phyloP scores from a whole-genome alignment of 2,888 invertebrate species.

The Meliscaeva auricollis region DNA sequence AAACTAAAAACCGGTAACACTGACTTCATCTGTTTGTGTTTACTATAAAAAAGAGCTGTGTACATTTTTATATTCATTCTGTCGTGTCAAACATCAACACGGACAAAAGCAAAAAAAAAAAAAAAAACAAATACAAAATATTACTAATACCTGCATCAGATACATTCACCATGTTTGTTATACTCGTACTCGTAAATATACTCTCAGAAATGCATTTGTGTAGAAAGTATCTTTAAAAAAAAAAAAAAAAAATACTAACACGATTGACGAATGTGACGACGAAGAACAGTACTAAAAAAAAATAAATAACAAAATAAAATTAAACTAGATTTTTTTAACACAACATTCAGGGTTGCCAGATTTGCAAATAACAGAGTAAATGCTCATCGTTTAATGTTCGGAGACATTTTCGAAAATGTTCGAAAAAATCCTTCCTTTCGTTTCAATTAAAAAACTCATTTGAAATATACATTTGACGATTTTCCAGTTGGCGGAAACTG shows the following conservation, averaged over 20 bases:
- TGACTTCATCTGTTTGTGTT: constrained; percentile 37
- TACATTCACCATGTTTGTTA: not conserved
- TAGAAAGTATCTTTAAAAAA: constrained; percentile 54
- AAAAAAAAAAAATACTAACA: constrained; percentile 31
- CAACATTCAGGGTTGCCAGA: not conserved
- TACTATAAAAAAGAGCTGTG: constrained; percentile 21
- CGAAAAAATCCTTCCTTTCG: no score
- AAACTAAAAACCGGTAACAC: constrained; percentile 59
- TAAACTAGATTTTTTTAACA: constrained; percentile 55
- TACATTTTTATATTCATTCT: constrained; percentile 50
- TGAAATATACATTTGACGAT: no score
- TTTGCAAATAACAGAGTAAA: no score
- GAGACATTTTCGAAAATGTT: no score
- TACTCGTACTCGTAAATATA: not conserved
- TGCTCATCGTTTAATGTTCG: no score
- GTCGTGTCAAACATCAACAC: constrained; percentile 45
- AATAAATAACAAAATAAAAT: constrained; percentile 38
- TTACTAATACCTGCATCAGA: constrained; percentile 22
- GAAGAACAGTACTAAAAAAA: constrained; percentile 43
- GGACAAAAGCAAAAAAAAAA: not conserved
- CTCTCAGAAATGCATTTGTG: constrained; percentile 47
- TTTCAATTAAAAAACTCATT: no score
- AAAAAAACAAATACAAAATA: not conserved
- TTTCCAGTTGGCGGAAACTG: no score
- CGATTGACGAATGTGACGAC: constrained; percentile 33